Evolutionary conservation across 2,888 invertebrate species (phyloP), one percentile per base, ranked within the genome.

Genomic region (Drosophila prolongata): DNA sequence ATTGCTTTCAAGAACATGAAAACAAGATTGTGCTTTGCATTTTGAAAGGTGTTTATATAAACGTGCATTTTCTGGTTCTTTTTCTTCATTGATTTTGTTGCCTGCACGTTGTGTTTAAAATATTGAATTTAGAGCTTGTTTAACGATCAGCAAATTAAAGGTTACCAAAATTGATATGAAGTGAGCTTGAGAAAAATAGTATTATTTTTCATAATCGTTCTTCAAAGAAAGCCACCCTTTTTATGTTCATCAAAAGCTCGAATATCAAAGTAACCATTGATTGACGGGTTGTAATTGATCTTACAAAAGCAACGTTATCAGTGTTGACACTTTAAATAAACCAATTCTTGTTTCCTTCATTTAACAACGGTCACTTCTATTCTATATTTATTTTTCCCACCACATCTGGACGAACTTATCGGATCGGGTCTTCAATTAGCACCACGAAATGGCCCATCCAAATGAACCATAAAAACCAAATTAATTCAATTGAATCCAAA

Each of bases 401-500:
- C 16, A 47, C 44, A 43, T 53, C 40, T 61, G 37, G 19, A 30
- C 37, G 19, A 19, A 30, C 60, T 76, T 76, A 76, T 78, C 71
- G 49, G n/a, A 8, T 49, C 9, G 43, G 43, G 52, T 52, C 56
- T 77, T 73, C 66, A 78, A 78, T 78, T 78, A 78, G 68, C 72
- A 46, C 60, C 47, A 52, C 47, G n/a, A 58, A 77, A 77, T 66
- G 14, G 56, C 56, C 44, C 42, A 76, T 73, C 49, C 59, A 75
- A 70, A 67, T 56, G 16, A 44, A 54, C 47, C 59, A 62, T 65
- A 54, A 70, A 77, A 77, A 44, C 40, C 53, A 67, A 79, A 75
- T 82, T 62, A 69, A 67, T 73, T 74, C 64, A 76, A 78, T 75
- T 76, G 69, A 72, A 61, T 60, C 37, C 59, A 67, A 70, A 71